These are phyloP conservation scores for Catagonus wagneri DNA, from an alignment of 2,113 vertebrate species.

Conservation along the genomic window DNA sequence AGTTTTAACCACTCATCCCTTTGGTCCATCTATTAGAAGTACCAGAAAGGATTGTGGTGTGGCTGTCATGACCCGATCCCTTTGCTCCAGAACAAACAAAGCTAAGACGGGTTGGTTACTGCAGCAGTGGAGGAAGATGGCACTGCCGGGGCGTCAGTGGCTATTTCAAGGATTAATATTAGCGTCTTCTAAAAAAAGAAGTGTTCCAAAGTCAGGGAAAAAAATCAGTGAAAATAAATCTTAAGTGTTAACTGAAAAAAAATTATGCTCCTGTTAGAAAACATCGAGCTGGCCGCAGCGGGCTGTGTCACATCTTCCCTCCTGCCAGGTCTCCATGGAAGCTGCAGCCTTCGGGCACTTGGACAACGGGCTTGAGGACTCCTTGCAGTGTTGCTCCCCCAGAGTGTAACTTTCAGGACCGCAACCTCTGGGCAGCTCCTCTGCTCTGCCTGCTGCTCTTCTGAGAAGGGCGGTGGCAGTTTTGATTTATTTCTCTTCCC, in stretches of 20 bases:
- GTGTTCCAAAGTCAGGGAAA: neutral
- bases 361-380: neutral
- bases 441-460: neutral
- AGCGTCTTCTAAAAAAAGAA: neutral
- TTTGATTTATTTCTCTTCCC: neutral
- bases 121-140: neutral
- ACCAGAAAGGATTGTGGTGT: neutral
- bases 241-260: neutral
- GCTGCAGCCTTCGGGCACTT: neutral
- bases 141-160: neutral
- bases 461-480: fast-evolving
- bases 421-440: constrained; percentile 59
- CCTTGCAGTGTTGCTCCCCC: neutral
- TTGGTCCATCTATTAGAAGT: neutral
- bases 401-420: constrained; percentile 60
- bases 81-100: neutral
- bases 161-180: neutral
- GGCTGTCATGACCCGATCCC: neutral
- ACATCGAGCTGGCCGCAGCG: too few species aligned
- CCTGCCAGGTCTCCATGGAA: fast-evolving
- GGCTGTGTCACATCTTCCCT: fast-evolving
- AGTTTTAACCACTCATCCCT: neutral
- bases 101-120: neutral
- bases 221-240: neutral
- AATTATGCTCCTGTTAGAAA: neutral